A percentile compares a stretch with the other conserved stretches of the same genome.
phyloP scores from a whole-genome alignment of 2,113 vertebrate genomes.

The Pagrus major region DNA sequence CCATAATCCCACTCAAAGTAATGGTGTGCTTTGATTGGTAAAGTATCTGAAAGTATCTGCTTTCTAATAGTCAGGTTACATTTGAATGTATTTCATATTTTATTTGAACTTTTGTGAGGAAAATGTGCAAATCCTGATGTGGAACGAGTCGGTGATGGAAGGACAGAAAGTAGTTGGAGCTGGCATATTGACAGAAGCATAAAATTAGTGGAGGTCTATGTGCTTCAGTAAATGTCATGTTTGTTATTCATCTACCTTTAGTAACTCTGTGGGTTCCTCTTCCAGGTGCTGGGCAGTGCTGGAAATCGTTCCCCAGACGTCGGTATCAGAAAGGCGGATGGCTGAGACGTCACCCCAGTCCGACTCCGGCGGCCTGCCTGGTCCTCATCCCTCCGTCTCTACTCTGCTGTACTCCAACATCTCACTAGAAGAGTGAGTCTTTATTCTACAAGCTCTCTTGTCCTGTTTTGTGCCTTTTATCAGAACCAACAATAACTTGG shows the following conservation, averaged over 20 bases:
- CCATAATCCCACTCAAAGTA: too few relatives aligned
- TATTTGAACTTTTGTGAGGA: too few relatives aligned
- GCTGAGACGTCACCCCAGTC: constrained; percentile 28
- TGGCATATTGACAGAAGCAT: background rate
- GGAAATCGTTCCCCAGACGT: constrained; percentile 84
- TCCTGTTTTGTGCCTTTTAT: constrained; percentile 1
- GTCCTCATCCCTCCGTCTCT: constrained; percentile 22
- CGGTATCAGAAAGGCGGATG: constrained; percentile 41
- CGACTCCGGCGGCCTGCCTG: constrained; percentile 53
- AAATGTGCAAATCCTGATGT: background rate
- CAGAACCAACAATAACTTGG: background rate
- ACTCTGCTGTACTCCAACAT: constrained; percentile 78
- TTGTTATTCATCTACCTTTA: background rate
- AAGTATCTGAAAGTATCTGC: too few relatives aligned
- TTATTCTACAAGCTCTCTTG: background rate
- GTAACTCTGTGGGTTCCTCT: constrained; percentile 22
- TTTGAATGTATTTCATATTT: too few relatives aligned
- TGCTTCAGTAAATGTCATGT: background rate
- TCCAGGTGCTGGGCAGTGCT: constrained; percentile 84
- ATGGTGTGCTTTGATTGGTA: too few relatives aligned
- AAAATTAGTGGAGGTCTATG: background rate
- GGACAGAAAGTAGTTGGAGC: too few relatives aligned
- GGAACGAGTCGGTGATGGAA: too few relatives aligned
- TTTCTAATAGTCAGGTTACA: background rate
- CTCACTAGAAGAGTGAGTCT: constrained; percentile 81